These are phyloP conservation scores for Lepus townsendii DNA, from an alignment of 2,797 vertebrate species.

Conservation along the genomic window DNA sequence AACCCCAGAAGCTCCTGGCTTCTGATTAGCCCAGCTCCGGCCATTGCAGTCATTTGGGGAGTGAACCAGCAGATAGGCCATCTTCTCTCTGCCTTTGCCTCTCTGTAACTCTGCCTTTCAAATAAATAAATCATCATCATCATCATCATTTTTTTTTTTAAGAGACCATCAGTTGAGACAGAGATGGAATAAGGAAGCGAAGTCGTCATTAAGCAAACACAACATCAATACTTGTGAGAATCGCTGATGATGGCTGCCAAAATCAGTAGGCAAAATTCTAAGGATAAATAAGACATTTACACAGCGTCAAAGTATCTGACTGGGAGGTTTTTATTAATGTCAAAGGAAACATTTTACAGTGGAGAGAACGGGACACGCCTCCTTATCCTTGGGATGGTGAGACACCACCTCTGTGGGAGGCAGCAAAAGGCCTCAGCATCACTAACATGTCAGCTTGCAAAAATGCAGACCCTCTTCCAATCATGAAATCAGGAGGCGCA, in stretches of 20 bases:
- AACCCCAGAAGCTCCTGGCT: no score
- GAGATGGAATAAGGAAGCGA: constrained; percentile 31
- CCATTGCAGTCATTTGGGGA: no score
- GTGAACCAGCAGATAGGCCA: no score
- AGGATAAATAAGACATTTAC: constrained; percentile 24
- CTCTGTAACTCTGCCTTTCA: no score
- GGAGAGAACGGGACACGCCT: not conserved
- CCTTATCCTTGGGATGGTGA: not conserved
- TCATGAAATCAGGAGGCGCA: not conserved
- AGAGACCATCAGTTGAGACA: constrained; percentile 33
- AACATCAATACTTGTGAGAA: constrained; percentile 17
- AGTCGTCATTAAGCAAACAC: constrained; percentile 5
- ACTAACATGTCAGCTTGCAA: not conserved
- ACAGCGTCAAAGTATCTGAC: not conserved
- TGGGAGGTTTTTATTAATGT: constrained; percentile 33
- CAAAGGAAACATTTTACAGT: not conserved
- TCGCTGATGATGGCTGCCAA: not conserved
- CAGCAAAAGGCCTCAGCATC: not conserved
- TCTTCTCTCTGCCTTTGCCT: no score
- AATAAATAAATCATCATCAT: not conserved
- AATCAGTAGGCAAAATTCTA: constrained; percentile 24
- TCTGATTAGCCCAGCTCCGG: no score
- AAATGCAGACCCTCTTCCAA: not conserved
- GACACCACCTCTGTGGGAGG: not conserved
- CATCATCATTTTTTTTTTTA: no score